Percentiles rank a stretch among this genome's conserved stretches.
These are phyloP conservation scores for Rhagium mordax DNA, from an alignment of 2,888 invertebrate genomes.

Conservation along the genomic window DNA sequence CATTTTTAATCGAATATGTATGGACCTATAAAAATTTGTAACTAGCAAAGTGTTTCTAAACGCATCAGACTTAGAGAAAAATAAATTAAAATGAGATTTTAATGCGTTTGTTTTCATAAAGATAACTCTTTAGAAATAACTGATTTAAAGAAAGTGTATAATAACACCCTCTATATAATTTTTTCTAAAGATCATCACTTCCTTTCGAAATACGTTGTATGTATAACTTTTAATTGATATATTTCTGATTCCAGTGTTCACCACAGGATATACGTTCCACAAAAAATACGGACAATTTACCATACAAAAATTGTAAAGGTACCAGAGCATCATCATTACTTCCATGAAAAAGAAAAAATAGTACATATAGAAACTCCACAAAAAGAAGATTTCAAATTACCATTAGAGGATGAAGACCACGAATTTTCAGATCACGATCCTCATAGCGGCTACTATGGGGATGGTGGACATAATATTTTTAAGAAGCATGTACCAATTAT, in stretches of 20 bases:
- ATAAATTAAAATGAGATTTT: too few relatives aligned
- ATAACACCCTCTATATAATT: too few relatives aligned
- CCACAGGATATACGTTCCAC: slow-evolving; percentile 66
- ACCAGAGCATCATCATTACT: slow-evolving; percentile 67
- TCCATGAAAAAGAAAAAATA: slow-evolving; percentile 64
- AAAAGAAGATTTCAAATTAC: slow-evolving; percentile 32
- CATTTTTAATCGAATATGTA: too few relatives aligned
- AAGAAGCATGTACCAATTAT: slow-evolving; percentile 35
- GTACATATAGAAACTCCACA: slow-evolving; percentile 52
- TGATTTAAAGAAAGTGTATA: too few relatives aligned
- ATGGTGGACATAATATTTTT: slow-evolving; percentile 38
- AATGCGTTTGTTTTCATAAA: too few relatives aligned
- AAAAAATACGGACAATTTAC: slow-evolving; percentile 65
- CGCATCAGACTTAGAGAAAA: too few relatives aligned
- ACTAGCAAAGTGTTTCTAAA: too few relatives aligned
- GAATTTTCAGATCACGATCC: slow-evolving; percentile 33
- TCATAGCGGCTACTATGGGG: slow-evolving; percentile 12
- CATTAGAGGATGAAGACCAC: neutral
- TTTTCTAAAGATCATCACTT: too few relatives aligned
- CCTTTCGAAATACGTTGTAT: too few relatives aligned
- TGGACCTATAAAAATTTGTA: too few relatives aligned
- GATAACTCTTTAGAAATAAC: too few relatives aligned
- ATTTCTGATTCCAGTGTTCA: slow-evolving; percentile 59
- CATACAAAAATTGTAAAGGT: slow-evolving; percentile 67
- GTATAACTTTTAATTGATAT: neutral